These are phyloP conservation scores for Sternotherus odoratus DNA, from an alignment of 2,797 vertebrate genomes.

Conservation along the genomic window DNA sequence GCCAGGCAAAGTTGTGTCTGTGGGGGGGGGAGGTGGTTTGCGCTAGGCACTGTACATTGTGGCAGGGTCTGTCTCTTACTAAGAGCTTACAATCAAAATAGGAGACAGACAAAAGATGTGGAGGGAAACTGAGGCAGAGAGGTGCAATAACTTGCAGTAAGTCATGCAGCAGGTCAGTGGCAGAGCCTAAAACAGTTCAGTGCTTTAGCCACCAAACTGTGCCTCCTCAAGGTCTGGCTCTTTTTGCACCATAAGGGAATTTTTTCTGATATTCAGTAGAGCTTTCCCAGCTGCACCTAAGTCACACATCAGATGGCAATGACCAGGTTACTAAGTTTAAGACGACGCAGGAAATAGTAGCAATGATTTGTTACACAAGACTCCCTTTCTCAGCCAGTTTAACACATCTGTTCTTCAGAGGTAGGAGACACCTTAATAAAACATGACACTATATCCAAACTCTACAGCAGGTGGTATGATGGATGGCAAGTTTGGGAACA, in stretches of 20 bases:
- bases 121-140: background rate
- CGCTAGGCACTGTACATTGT: background rate
- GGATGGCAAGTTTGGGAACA: background rate
- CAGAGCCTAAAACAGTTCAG: background rate
- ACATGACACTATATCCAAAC: background rate
- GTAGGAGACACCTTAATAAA: background rate
- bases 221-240: background rate
- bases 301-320: background rate
- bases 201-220: background rate
- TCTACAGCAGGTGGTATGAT: fast-evolving
- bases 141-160: background rate
- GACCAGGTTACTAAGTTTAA: background rate
- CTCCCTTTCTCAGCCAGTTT: background rate
- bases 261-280: background rate
- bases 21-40: background rate
- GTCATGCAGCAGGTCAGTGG: background rate
- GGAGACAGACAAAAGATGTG: background rate
- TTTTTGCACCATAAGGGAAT: background rate
- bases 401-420: background rate
- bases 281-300: background rate
- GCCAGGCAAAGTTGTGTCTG: background rate
- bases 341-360: background rate
- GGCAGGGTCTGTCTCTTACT: too few relatives aligned
- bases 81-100: background rate
- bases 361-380: background rate